Evolutionary conservation across 2,113 vertebrate genomes (phyloP).

Genomic region (Pavo muticus): DNA sequence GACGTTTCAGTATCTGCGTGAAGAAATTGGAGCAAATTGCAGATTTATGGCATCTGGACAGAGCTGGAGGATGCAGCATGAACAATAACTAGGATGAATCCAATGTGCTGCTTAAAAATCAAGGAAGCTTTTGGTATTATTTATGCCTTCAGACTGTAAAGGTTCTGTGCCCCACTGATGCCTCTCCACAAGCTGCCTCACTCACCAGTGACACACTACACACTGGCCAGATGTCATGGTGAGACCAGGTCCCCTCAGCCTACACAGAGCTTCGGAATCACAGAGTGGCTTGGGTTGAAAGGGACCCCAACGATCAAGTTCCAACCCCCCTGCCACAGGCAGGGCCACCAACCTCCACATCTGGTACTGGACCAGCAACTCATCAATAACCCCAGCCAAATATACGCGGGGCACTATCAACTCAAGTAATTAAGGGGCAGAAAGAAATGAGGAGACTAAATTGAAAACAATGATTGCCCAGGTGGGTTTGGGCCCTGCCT

Average conservation of each 20-base stretch:
- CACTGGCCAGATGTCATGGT: not conserved
- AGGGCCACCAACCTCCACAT: too few relatives aligned
- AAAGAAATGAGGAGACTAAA: rapidly evolving
- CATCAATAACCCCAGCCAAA: not conserved
- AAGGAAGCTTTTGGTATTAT: not conserved
- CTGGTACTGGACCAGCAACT: not conserved
- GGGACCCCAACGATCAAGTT: too few relatives aligned
- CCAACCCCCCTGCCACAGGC: too few relatives aligned
- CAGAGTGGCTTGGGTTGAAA: too few relatives aligned
- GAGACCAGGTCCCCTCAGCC: not conserved
- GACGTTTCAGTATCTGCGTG: not conserved
- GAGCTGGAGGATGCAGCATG: not conserved
- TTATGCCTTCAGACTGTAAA: not conserved
- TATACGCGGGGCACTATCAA: not conserved
- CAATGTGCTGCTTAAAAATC: not conserved
- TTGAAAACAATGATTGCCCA: not conserved
- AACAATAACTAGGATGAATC: not conserved
- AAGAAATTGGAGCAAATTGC: not conserved
- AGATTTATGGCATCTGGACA: conserved; percentile 13
- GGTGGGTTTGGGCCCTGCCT: not conserved
- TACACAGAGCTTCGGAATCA: not conserved
- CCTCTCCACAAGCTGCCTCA: not conserved
- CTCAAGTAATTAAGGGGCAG: not conserved
- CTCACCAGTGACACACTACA: rapidly evolving
- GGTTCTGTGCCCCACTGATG: not conserved